Evolutionary conservation across 2,113 vertebrate species (phyloP).

Genomic region (Pelecanus crispus): DNA sequence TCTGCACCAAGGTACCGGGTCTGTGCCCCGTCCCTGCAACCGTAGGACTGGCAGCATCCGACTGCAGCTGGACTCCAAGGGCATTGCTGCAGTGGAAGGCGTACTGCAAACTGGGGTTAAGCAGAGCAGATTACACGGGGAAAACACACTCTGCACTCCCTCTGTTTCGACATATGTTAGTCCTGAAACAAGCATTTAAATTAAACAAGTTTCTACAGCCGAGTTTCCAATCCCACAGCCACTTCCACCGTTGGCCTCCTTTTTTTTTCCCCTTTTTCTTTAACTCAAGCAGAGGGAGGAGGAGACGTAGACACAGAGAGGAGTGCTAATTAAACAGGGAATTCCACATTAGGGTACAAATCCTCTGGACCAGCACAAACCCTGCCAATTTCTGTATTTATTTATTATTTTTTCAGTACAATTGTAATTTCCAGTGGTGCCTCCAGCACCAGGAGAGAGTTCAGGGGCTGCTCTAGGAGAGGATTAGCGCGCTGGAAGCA

Average conservation of each 20-base stretch:
- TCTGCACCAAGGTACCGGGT: accelerated
- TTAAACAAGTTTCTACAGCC: constrained; percentile 1
- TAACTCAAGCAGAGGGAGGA: background rate
- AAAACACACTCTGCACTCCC: background rate
- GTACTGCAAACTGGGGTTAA: background rate
- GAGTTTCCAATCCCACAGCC: constrained; percentile 31
- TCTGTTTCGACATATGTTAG: background rate
- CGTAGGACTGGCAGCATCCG: background rate
- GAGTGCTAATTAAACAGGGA: constrained; percentile 67
- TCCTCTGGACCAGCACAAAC: constrained; percentile 48
- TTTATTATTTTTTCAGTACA: constrained; percentile 58
- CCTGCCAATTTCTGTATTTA: constrained; percentile 54
- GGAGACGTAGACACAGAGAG: constrained; percentile 9
- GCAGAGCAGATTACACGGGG: background rate
- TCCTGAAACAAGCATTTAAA: constrained; percentile 30
- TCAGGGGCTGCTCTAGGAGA: constrained; percentile 54
- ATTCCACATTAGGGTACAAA: constrained; percentile 61
- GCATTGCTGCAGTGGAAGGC: background rate
- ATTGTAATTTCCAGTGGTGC: constrained; percentile 55
- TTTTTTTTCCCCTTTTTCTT: background rate
- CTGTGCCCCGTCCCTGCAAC: background rate
- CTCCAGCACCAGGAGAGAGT: constrained; percentile 36
- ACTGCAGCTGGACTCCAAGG: background rate
- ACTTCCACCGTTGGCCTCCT: constrained; percentile 18
- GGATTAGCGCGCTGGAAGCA: constrained; percentile 56